phyloP scores from a whole-genome alignment of 2,797 vertebrate species.

The Cyprinodon diabolis region DNA sequence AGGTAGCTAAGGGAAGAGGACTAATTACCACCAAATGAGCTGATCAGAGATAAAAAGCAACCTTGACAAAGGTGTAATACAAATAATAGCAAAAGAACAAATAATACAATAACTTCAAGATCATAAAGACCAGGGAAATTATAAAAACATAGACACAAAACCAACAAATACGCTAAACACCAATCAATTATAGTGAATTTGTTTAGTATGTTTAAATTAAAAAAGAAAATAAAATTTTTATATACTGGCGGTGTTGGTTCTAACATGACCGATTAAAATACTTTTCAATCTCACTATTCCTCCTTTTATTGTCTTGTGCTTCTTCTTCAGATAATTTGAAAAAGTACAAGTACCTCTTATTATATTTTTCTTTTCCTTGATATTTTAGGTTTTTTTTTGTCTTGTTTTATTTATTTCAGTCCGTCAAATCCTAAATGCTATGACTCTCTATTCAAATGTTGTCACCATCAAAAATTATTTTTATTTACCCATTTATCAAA shows the following conservation, averaged over 20 bases:
- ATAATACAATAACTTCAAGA: too few species aligned
- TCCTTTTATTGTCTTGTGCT: neutral
- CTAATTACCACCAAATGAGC: too few species aligned
- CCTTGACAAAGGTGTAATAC: too few species aligned
- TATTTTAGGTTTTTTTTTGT: constrained; percentile 13
- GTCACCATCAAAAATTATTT: neutral
- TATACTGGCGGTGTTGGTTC: neutral
- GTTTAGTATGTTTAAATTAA: too few species aligned
- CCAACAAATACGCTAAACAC: too few species aligned
- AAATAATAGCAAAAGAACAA: too few species aligned
- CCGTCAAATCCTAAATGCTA: neutral
- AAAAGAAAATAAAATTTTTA: neutral
- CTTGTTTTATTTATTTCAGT: constrained; percentile 5
- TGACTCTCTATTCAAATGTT: neutral
- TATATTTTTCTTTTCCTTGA: neutral
- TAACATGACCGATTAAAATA: neutral
- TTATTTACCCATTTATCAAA: neutral
- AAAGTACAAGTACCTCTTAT: neutral
- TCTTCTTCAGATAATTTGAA: neutral
- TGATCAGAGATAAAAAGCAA: too few species aligned
- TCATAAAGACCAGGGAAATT: too few species aligned
- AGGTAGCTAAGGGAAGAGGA: too few species aligned
- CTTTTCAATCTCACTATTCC: neutral
- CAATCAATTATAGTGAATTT: too few species aligned
- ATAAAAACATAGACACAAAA: too few species aligned